phyloP scores from a whole-genome alignment of 2,797 vertebrate species.

The Presbytis comata region DNA sequence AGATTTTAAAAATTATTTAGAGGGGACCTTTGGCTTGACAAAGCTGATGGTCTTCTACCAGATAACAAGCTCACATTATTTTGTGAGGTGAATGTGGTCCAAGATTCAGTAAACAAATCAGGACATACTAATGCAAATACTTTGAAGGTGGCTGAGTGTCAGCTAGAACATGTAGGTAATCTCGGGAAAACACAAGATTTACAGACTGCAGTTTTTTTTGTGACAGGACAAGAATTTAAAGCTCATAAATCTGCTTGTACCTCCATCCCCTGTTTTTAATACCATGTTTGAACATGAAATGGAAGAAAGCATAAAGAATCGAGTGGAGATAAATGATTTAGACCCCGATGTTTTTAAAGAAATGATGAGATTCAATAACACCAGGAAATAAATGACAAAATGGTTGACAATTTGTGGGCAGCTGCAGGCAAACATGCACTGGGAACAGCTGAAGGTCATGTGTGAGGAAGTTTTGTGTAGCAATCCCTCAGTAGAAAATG shows the following conservation, averaged over 20 bases:
- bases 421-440: conserved; percentile 99
- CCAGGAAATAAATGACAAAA: conserved; percentile 97
- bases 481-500: conserved; percentile 99
- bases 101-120: conserved; percentile 98
- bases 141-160: conserved; percentile 98
- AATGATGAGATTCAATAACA: conserved; percentile 99
- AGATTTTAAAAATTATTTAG: too few species aligned
- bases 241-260: conserved; percentile 97
- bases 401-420: conserved; percentile 98
- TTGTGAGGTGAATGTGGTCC: conserved; percentile 96
- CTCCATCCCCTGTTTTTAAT: conserved; percentile 98
- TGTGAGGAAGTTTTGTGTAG: conserved; percentile 99
- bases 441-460: conserved; percentile 99
- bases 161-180: conserved; percentile 97
- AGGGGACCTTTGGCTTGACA: too few species aligned
- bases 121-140: conserved; percentile 98
- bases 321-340: conserved; percentile 97
- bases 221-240: conserved; percentile 98
- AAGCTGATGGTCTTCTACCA: too few species aligned
- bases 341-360: conserved; percentile 99
- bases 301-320: conserved; percentile 99
- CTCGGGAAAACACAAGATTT: conserved; percentile 98
- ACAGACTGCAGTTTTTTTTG: conserved; percentile 98
- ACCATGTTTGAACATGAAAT: conserved; percentile 99
- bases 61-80: conserved; percentile 1